These are phyloP conservation scores for Sussaba pulchella DNA, from an alignment of 2,888 invertebrate genomes.

Conservation along the genomic window DNA sequence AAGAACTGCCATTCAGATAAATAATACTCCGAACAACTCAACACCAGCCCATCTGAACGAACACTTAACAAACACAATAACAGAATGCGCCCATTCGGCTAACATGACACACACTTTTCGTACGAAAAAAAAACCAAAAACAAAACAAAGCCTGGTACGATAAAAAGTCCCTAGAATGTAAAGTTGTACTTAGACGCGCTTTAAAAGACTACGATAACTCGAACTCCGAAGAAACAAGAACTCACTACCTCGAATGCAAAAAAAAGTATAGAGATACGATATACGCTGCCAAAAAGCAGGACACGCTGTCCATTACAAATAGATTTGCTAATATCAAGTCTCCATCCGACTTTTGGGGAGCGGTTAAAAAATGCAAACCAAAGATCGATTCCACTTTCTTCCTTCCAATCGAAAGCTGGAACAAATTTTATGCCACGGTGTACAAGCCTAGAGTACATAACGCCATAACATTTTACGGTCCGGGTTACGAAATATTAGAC, in stretches of 20 bases:
- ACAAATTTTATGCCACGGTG: not conserved
- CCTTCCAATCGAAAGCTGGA: slow-evolving; percentile 2
- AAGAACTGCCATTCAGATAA: no score
- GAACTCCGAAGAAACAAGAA: not conserved
- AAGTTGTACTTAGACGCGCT: not conserved
- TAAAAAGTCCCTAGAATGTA: no score
- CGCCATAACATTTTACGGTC: not conserved
- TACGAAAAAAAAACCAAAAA: no score
- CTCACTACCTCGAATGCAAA: not conserved
- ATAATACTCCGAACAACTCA: no score
- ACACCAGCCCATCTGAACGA: no score
- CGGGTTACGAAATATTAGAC: not conserved
- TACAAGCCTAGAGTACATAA: not conserved
- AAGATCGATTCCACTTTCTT: not conserved
- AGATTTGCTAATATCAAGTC: no score
- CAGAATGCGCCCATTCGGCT: no score
- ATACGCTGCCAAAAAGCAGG: not conserved
- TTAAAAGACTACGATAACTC: not conserved
- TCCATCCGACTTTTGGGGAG: slow-evolving; percentile 20
- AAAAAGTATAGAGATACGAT: not conserved
- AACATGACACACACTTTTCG: no score
- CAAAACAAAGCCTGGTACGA: no score
- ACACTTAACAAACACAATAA: no score
- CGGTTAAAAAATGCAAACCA: not conserved
- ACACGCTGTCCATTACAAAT: not conserved